A percentile compares a stretch with the other conserved stretches of the same genome.
Evolutionary conservation across 2,888 invertebrate species (phyloP).

Genomic region (Poecilus cupreus): DNA sequence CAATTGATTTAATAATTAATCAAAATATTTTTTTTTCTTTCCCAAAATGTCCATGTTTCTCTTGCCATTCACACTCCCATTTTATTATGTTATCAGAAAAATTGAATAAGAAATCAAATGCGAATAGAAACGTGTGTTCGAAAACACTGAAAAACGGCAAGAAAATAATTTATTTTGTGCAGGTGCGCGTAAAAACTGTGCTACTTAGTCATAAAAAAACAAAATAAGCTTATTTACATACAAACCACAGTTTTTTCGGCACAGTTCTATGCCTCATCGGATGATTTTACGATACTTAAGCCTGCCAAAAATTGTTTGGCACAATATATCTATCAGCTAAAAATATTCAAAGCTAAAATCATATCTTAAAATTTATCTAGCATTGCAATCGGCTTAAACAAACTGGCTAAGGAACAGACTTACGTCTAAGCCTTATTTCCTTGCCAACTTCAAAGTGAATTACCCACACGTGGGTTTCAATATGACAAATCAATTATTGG

Average conservation of each 20-base stretch:
- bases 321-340: conserved; percentile 20
- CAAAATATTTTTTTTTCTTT: too few species aligned
- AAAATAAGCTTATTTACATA: conserved; percentile 11
- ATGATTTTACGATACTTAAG: neutral
- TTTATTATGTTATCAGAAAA: too few species aligned
- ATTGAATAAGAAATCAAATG: too few species aligned
- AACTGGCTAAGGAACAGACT: neutral
- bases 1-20: too few species aligned
- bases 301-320: conserved; percentile 44
- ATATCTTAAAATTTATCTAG: conserved; percentile 31
- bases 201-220: neutral
- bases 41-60: too few species aligned
- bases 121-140: too few species aligned
- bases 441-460: neutral
- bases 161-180: neutral
- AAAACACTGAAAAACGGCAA: too few species aligned
- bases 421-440: neutral
- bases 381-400: conserved; percentile 21
- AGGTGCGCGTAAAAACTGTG: neutral
- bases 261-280: neutral
- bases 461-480: neutral
- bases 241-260: neutral
- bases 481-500: conserved; percentile 1
- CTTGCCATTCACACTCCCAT: too few species aligned
- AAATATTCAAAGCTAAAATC: conserved; percentile 32